Conservation (phyloP, 2,888 invertebrate genomes). For the Ormia ochracea region DNA sequence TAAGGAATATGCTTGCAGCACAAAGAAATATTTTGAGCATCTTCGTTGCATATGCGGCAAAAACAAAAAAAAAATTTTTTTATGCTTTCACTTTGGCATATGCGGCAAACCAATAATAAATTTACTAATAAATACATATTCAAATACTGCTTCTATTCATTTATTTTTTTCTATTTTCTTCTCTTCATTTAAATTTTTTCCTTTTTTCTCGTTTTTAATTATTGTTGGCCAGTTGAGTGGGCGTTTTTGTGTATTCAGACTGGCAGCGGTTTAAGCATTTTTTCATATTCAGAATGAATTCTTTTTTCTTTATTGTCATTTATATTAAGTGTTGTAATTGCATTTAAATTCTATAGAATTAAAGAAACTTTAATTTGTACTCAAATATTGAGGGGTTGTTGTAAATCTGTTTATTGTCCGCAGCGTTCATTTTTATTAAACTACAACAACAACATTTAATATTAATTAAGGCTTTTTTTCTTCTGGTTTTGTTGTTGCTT, state of each 20-base stretch:
- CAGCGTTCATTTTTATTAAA: conserved; percentile 29
- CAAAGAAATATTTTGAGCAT: too few species aligned
- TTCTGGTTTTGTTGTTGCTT: conserved; percentile 18
- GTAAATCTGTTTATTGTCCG: conserved; percentile 38
- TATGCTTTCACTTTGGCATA: neutral
- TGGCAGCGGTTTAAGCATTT: neutral
- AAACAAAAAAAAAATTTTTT: too few species aligned
- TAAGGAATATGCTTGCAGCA: too few species aligned
- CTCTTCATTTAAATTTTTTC: conserved; percentile 13
- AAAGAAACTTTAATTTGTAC: conserved; percentile 20
- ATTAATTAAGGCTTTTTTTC: conserved; percentile 56
- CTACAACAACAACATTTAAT: conserved; percentile 33
- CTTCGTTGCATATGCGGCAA: too few species aligned
- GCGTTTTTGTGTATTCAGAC: conserved; percentile 46
- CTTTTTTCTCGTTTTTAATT: conserved; percentile 46
- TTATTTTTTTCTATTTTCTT: neutral
- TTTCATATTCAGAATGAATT: conserved; percentile 23
- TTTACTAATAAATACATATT: conserved; percentile 32
- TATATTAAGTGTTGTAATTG: conserved; percentile 58
- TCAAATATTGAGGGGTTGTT: conserved; percentile 35
- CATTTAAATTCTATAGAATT: conserved; percentile 61
- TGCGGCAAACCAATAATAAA: neutral
- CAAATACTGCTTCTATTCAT: conserved; percentile 29
- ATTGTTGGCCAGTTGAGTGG: conserved; percentile 57
- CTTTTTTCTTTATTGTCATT: neutral